Conservation (phyloP, 2,888 invertebrate species). For the Pandemis corylana region DNA sequence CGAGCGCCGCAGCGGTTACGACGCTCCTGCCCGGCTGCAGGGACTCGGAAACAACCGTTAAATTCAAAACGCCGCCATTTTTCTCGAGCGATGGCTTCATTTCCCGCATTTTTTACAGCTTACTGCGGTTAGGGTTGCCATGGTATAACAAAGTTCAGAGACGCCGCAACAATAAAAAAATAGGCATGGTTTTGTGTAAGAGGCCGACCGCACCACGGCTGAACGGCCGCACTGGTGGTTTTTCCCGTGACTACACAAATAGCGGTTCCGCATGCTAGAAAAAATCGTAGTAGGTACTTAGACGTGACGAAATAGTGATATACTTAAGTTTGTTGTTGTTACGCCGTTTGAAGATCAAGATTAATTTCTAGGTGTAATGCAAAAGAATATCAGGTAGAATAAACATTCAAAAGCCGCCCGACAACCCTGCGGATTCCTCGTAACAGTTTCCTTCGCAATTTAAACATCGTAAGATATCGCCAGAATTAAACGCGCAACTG, state of each 20-base stretch:
- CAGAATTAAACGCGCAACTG: conserved; percentile 13
- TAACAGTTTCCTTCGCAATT: not conserved
- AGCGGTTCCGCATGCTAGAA: no score
- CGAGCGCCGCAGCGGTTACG: not conserved
- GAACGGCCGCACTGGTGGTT: no score
- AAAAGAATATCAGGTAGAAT: no score
- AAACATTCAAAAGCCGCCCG: not conserved
- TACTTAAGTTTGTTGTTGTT: no score
- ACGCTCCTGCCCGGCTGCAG: no score
- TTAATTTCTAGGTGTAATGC: no score
- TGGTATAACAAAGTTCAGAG: not conserved
- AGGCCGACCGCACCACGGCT: no score
- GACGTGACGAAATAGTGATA: no score
- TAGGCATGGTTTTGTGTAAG: not conserved
- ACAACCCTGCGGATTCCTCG: conserved; percentile 6
- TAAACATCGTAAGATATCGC: conserved; percentile 12
- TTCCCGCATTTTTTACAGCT: conserved; percentile 24
- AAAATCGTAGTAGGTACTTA: no score
- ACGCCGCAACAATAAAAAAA: not conserved
- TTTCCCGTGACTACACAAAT: no score
- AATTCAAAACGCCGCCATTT: conserved; percentile 25
- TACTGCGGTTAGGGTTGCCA: conserved; percentile 12
- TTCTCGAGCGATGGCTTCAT: conserved; percentile 26
- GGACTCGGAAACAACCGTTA: conserved; percentile 25
- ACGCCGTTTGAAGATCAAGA: no score